These are phyloP conservation scores for Coregonus sp. DNA, from an alignment of 2,797 vertebrate genomes.

Conservation along the genomic window DNA sequence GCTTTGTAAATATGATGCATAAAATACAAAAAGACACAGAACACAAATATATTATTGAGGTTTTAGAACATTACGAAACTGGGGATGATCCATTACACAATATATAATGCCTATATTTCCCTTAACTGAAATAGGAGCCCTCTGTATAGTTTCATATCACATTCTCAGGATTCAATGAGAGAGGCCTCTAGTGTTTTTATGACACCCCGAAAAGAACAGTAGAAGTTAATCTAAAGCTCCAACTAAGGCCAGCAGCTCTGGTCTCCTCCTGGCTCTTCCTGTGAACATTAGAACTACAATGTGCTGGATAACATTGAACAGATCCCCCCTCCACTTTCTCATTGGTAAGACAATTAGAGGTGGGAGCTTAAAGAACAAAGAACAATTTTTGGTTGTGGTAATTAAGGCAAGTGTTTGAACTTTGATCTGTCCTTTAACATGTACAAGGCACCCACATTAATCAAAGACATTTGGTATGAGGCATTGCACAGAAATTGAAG, in stretches of 20 bases:
- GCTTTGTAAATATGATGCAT: not conserved
- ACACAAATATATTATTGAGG: conserved; percentile 36
- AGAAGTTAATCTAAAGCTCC: conserved; percentile 44
- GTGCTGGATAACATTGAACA: not conserved
- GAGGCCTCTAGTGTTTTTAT: conserved; percentile 54
- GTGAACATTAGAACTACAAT: conserved; percentile 15
- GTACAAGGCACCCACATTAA: conserved; percentile 59
- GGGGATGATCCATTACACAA: conserved; percentile 30
- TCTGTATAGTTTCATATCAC: not conserved
- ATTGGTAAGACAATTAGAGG: no score
- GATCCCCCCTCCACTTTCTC: no score
- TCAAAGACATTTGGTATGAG: conserved; percentile 35
- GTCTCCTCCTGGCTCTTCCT: conserved; percentile 10
- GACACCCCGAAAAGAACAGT: conserved; percentile 23
- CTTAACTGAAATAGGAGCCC: conserved; percentile 3
- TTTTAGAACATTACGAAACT: conserved; percentile 64
- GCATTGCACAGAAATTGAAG: conserved; percentile 24
- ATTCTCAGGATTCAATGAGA: conserved; percentile 10
- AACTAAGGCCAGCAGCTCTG: no score
- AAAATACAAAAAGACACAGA: not conserved
- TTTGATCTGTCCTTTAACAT: conserved; percentile 59
- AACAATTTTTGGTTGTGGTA: conserved; percentile 51
- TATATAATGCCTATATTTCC: conserved; percentile 30
- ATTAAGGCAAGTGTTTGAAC: conserved; percentile 70
- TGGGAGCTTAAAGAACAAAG: not conserved